Conservation (phyloP, 2,888 invertebrate genomes). For the Drosophila anceps region DNA sequence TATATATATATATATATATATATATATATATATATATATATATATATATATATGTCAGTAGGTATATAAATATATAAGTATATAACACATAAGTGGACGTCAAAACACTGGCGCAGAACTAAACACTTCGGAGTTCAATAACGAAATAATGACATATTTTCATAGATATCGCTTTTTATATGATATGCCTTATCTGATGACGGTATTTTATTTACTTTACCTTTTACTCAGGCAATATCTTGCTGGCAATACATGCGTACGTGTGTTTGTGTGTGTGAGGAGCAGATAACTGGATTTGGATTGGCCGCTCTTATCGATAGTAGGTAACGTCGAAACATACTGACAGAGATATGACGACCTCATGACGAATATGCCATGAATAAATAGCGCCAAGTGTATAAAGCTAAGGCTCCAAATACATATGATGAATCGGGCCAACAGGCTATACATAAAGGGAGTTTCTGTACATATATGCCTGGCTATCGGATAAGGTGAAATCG, state of each 20-base stretch:
- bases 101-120: conserved; percentile 44
- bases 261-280: conserved; percentile 32
- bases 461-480: neutral
- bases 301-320: conserved; percentile 76
- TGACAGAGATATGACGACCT: conserved; percentile 59
- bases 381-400: conserved; percentile 53
- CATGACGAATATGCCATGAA: conserved; percentile 61
- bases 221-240: conserved; percentile 65
- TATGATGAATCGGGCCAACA: conserved; percentile 32
- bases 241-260: conserved; percentile 15
- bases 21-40: too few relatives aligned
- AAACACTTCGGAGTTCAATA: conserved; percentile 76
- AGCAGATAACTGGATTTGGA: conserved; percentile 79
- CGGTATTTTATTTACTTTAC: conserved; percentile 71
- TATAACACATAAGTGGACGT: conserved; percentile 4
- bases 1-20: conserved; percentile 2
- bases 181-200: conserved; percentile 73
- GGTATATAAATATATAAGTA: neutral
- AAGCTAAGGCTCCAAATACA: conserved; percentile 27
- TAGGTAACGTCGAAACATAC: conserved; percentile 46
- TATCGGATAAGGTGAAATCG: neutral
- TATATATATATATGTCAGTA: neutral
- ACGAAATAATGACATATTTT: conserved; percentile 81
- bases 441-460: conserved; percentile 25
- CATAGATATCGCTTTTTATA: conserved; percentile 82